Evolutionary conservation across 2,113 vertebrate genomes (phyloP), one percentile per base, ranked within the genome.

Genomic region (Lamprologus speciosus): DNA sequence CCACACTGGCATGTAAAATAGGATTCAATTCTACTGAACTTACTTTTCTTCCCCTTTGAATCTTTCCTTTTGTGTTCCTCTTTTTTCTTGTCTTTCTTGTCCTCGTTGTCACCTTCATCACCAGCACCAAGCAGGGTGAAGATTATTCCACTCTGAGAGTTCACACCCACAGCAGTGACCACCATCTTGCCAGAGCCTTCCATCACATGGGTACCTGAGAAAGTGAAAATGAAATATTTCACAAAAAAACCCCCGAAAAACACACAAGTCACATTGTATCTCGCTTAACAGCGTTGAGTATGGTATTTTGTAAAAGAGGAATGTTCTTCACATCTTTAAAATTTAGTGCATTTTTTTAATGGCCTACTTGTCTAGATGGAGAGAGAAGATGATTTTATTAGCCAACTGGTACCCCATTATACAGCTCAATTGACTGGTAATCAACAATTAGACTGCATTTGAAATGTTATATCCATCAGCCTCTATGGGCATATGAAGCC

Each of bases 71-170:
- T 95, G 85, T 75, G 57, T 73, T 95, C 88, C n/a, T 93, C 91
- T 11, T 95, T 92, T 63, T 92, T 93, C 42, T 94, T 94, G 5
- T 93, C 75, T 9, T 88, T 93, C 87, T 94, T 94, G 10, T 94
- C 97, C 60, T 98, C 97, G 2, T 97, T 96, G 12, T 97, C 97
- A 8, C 97, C 97, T 7, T 99, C 98, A 26, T 97, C 97, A 91
- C 97, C 94, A 81, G 97, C 97, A 19, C 98, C 98, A 16, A 99
- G 98, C 91, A 99, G 97, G 9, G 97, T 98, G 92, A 99, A 99
- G 90, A 99, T 99, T 88, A 99, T 99, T 94, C 99, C 99, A 87
- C 98, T 99, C 94, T 99, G 99, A 88, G 99, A 99, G 95, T 99
- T 99, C 50, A 98, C 94, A 45, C 99, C 99, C 23, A 99, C 98